A percentile compares a stretch with the other conserved stretches of the same genome.
These are phyloP conservation scores for Strigamia transsilvanica DNA, from an alignment of 2,888 invertebrate species.

Conservation along the genomic window DNA sequence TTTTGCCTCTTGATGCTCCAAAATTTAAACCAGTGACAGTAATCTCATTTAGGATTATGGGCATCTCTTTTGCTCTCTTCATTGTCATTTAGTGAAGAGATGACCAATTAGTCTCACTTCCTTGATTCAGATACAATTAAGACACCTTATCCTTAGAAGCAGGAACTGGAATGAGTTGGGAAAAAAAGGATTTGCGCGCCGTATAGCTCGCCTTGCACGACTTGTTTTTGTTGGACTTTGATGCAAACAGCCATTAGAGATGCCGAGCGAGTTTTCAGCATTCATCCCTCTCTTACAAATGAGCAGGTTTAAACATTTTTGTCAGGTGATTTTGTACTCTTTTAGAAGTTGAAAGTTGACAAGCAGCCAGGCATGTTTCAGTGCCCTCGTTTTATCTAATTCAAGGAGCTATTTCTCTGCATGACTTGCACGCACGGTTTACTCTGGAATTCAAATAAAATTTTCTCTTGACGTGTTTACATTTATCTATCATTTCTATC, in stretches of 20 bases:
- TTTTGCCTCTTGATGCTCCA: slow-evolving; percentile 45
- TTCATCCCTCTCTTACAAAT: not conserved
- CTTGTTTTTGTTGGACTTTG: slow-evolving; percentile 21
- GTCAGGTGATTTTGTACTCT: slow-evolving; percentile 44
- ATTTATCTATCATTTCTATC: slow-evolving; percentile 8
- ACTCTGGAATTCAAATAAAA: slow-evolving; percentile 33
- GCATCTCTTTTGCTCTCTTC: slow-evolving; percentile 15
- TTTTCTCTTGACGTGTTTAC: not conserved
- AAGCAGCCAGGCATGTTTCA: slow-evolving; percentile 34
- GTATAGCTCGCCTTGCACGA: slow-evolving; percentile 23
- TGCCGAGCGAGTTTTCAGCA: slow-evolving; percentile 21
- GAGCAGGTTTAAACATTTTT: slow-evolving; percentile 31
- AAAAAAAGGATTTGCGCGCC: slow-evolving; percentile 40
- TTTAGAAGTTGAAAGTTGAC: slow-evolving; percentile 31
- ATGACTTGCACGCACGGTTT: slow-evolving; percentile 49
- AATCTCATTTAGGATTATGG: slow-evolving; percentile 41
- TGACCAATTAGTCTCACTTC: slow-evolving; percentile 46
- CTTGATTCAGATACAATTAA: slow-evolving; percentile 38
- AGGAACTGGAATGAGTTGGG: slow-evolving; percentile 7
- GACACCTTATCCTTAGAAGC: slow-evolving; percentile 32
- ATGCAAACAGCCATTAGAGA: slow-evolving; percentile 10
- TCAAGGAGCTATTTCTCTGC: slow-evolving; percentile 43
- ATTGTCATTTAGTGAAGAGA: slow-evolving; percentile 21
- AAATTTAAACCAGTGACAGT: slow-evolving; percentile 33
- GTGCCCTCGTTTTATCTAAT: slow-evolving; percentile 27